Base-by-base conservation (phyloP, 2,113 vertebrate genomes). In the Microtus montanus region DNA sequence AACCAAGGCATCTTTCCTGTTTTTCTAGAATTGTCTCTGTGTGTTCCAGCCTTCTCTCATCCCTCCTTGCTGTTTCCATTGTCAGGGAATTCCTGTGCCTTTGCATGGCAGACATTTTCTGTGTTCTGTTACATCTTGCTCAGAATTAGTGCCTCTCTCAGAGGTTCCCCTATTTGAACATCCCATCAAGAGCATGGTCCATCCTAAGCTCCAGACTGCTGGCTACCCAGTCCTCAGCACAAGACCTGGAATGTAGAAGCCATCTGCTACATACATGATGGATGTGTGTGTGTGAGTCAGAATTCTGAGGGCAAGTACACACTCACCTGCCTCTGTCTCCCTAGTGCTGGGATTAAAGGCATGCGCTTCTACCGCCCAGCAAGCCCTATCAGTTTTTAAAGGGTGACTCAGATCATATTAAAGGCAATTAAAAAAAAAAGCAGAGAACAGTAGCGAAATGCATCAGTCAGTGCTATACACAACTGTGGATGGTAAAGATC, bases 21-120 rank as follows among this genome's bases (percentile, higher is more conserved):
- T 52, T 93, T 87, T 75, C 92, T 47, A 87, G 84, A 92, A 75
- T 24, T 70, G 77, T 70, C 87, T 77, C 14, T 91, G 64, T 68
- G 33, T 26, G 73, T 17, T 9, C 38, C 7, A 78, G n/a, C 47
- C 24, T 70, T 44, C 7, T 75, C n/a, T 92, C 35, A 85, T 19
- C 61, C 49, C 86, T 93, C 44, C 58, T 41, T 20, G 12, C 24
- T 79, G 28, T 6, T 58, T 93, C n/a, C 28, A 52, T 8, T 54
- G 44, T 58, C 80, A n/a, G 49, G 83, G 41, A 54, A 24, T 52
- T 87, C 77, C 61, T 87, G 33, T 28, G 22, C 64, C 64, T 93
- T 66, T 85, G 44, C 8, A 22, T 22, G 12, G 74, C 77, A 83
- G 70, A 52, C 3, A 71, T 49, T 15, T 87, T 93, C 82, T 44